Evolutionary conservation across 2,888 invertebrate genomes (phyloP).

Genomic region (Drosophila mettleri): DNA sequence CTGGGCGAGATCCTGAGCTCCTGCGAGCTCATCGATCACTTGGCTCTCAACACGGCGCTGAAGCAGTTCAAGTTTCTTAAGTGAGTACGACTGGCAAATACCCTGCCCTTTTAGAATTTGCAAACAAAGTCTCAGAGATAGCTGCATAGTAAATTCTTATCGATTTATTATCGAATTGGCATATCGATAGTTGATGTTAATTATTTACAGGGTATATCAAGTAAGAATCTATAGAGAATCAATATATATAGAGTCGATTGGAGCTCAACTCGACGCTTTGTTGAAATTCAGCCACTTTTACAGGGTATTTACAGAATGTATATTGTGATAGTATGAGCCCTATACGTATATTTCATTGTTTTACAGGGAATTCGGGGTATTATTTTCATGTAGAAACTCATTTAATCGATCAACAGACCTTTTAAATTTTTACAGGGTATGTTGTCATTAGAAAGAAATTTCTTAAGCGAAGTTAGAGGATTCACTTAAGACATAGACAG

Average conservation of each 20-base stretch:
- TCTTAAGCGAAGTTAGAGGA: neutral
- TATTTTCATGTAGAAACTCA: neutral
- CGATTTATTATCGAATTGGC: neutral
- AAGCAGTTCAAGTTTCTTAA: conserved; percentile 87
- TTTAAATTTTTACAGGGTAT: neutral
- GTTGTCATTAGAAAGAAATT: neutral
- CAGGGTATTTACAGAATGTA: neutral
- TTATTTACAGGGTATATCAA: neutral
- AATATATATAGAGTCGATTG: neutral
- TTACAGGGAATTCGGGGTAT: neutral
- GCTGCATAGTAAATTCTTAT: neutral
- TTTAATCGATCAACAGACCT: neutral
- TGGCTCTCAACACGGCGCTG: conserved; percentile 88
- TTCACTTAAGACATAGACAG: too few species aligned
- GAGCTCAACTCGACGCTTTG: neutral
- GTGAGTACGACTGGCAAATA: conserved; percentile 62
- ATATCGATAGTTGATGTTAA: too few species aligned
- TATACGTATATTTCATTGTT: too few species aligned
- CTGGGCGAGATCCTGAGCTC: conserved; percentile 96
- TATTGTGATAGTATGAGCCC: neutral
- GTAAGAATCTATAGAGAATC: neutral
- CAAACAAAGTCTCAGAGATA: neutral
- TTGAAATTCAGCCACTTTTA: neutral
- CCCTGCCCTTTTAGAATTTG: neutral
- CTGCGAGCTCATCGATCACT: conserved; percentile 96